Evolutionary conservation across 2,797 vertebrate genomes (phyloP).

Genomic region (Sebastes variabilis): DNA sequence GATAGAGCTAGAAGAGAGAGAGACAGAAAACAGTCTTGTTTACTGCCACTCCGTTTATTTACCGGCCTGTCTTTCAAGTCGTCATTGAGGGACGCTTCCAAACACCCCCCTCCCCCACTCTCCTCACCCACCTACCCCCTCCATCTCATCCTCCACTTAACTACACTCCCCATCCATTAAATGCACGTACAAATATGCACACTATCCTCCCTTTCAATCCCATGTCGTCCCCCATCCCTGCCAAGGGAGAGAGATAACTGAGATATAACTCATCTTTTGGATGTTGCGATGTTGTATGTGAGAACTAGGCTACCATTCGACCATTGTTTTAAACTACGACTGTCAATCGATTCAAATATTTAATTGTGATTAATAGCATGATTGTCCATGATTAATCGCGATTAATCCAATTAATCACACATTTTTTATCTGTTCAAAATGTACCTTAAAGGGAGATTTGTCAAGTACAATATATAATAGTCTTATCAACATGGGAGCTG

Average conservation of each 20-base stretch:
- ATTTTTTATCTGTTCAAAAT: no score
- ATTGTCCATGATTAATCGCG: no score
- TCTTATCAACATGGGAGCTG: no score
- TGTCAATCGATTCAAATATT: no score
- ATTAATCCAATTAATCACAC: no score
- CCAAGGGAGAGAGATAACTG: not conserved
- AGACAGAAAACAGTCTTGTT: not conserved
- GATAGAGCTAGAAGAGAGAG: not conserved
- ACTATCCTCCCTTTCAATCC: not conserved
- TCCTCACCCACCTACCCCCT: not conserved
- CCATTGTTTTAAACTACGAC: not conserved
- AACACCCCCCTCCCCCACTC: not conserved
- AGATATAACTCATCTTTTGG: not conserved
- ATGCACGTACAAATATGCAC: not conserved
- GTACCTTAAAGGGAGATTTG: no score
- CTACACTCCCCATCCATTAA: not conserved
- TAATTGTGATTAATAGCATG: no score
- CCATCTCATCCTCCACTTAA: not conserved
- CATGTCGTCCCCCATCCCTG: rapidly evolving
- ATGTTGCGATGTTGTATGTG: not conserved
- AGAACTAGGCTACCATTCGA: not conserved
- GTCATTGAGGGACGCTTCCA: not conserved
- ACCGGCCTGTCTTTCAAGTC: not conserved
- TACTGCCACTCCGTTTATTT: not conserved
- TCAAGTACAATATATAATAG: no score